Base-by-base conservation (phyloP, 2,888 invertebrate genomes). In the Drosophila sordidula region DNA sequence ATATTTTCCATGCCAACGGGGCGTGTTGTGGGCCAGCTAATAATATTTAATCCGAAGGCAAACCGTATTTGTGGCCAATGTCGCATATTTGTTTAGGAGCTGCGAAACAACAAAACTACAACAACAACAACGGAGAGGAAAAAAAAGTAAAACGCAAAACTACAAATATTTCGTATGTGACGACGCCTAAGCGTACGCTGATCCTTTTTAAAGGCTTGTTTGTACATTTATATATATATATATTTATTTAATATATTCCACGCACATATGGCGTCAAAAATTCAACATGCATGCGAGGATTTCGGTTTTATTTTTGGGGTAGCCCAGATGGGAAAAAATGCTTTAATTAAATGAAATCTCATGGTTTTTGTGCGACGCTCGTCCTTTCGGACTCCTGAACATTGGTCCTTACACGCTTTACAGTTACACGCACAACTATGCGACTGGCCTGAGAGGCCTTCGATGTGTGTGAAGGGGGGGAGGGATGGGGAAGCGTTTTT, bases 311-410 rank as follows among this genome's bases (percentile, higher is more conserved):
- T 29, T 29, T 29, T 26, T 11, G 29, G 25, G 29, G 16, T 52
- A 39, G 11, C 49, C 44, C 51, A 58, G 34, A 16, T 18, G 11
- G 1, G 38, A 49, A 47, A 49, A 86, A 75, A 82, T 79, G 86
- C 88, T 83, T 83, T 83, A 83, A 83, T 83, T 83, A 83, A 83
- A 83, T 88, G 83, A 83, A 83, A 83, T 83, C 82, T 87, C 88
- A 79, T 85, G 88, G 86, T 83, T 87, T 85, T 81, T 76, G 75
- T 73, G 77, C 70, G 74, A 77, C 68, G 83, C 61, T 65, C 59
- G 66, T 66, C 56, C 65, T 75, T 62, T 65, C 25, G 61, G 63
- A 39, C 57, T 36, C 16, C 36, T 42, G 61, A 44, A 54, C 54
- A 62, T 51, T 59, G 52, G 52, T 75, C 72, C 79, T 81, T 69